Conservation (phyloP, 2,113 vertebrate species). For the Cyprinus carpio region DNA sequence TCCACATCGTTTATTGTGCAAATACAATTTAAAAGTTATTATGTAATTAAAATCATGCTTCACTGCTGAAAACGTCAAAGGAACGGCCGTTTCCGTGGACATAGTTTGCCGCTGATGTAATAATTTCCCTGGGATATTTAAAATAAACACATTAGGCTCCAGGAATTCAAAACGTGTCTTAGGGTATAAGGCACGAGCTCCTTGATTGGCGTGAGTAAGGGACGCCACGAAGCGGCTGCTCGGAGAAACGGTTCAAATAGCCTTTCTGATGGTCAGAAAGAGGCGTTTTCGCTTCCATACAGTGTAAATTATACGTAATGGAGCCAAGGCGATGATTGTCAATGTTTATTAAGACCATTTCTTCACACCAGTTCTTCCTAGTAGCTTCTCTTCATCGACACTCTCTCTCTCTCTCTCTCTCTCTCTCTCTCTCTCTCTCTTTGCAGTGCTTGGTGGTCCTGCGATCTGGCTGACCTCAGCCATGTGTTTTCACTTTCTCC, state of each 20-base stretch:
- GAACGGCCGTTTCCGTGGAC: slow-evolving; percentile 70
- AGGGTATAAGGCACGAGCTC: slow-evolving; percentile 76
- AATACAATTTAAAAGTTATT: slow-evolving; percentile 91
- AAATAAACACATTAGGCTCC: slow-evolving; percentile 94
- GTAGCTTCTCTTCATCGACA: slow-evolving; percentile 84
- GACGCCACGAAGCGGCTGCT: slow-evolving; percentile 69
- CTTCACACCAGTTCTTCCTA: slow-evolving; percentile 93
- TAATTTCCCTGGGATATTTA: slow-evolving; percentile 93
- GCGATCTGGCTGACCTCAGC: slow-evolving; percentile 96
- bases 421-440: neutral
- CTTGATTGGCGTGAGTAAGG: slow-evolving; percentile 84
- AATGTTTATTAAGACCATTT: slow-evolving; percentile 98
- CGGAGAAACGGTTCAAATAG: neutral
- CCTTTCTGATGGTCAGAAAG: neutral
- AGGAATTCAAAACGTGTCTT: slow-evolving; percentile 92
- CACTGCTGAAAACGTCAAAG: slow-evolving; percentile 84
- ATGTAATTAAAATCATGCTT: slow-evolving; percentile 91
- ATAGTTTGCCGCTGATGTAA: slow-evolving; percentile 89
- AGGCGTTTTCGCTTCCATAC: slow-evolving; percentile 87
- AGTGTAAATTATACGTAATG: slow-evolving; percentile 98
- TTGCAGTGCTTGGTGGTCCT: slow-evolving; percentile 92
- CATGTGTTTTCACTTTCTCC: slow-evolving; percentile 99
- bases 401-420: slow-evolving; percentile 59
- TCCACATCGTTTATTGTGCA: slow-evolving; percentile 85
- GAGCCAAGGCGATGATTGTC: slow-evolving; percentile 91